A percentile compares a stretch with the other conserved stretches of the same genome.
Evolutionary conservation across 1,140 invertebrate genomes (phyloP).

Genomic region (Nylanderia fulva): DNA sequence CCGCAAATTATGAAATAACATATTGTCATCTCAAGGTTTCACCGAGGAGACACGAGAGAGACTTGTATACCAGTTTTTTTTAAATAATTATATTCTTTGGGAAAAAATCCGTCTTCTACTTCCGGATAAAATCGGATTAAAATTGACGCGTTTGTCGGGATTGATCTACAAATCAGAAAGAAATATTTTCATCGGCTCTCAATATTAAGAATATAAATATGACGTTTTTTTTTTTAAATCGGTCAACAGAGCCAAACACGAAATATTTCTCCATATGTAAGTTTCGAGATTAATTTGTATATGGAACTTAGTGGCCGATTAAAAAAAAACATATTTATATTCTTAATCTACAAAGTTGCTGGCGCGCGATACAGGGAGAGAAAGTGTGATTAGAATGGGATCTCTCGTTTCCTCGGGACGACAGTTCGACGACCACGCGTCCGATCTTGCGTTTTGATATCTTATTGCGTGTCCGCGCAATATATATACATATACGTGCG

Average conservation of each 20-base stretch:
- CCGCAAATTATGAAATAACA: background rate
- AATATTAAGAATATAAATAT: too few species aligned
- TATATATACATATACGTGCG: conserved; percentile 70
- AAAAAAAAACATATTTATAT: too few species aligned
- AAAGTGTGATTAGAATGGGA: conserved; percentile 19
- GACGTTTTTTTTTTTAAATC: too few species aligned
- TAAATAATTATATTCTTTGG: background rate
- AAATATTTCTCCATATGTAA: too few species aligned
- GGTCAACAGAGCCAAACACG: too few species aligned
- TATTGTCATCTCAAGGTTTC: background rate
- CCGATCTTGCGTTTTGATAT: conserved; percentile 72
- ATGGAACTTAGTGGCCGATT: too few species aligned
- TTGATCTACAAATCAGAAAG: conserved; percentile 43
- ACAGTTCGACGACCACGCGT: conserved; percentile 45
- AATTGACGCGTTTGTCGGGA: conserved; percentile 35
- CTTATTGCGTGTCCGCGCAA: conserved; percentile 74
- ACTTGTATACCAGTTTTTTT: background rate
- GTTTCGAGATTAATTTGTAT: too few species aligned
- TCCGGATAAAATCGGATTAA: too few species aligned
- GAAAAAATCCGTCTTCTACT: background rate
- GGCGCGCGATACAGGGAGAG: conserved; percentile 2
- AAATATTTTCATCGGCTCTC: too few species aligned
- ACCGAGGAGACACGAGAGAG: background rate
- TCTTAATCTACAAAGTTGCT: conserved; percentile 41
- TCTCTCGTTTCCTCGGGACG: background rate